phyloP scores from a whole-genome alignment of 2,113 vertebrate species.

The Apteryx owenii region DNA sequence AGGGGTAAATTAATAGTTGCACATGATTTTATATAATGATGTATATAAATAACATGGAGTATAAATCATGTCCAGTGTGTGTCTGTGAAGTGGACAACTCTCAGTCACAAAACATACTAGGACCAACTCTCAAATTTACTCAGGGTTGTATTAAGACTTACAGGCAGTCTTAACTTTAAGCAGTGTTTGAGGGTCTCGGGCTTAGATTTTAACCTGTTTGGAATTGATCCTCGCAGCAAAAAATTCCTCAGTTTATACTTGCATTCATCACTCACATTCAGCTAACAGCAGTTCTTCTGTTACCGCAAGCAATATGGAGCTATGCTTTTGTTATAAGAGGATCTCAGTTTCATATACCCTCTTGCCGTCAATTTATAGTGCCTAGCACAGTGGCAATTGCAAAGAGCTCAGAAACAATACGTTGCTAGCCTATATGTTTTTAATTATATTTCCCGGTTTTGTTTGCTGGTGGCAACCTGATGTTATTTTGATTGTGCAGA shows the following conservation, averaged over 20 bases:
- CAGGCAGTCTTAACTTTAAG: not conserved
- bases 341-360: conserved; percentile 64
- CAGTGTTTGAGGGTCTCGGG: not conserved
- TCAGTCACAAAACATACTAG: not conserved
- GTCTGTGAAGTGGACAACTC: not conserved
- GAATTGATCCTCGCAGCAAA: conserved; percentile 7
- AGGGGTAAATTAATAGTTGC: not conserved
- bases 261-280: conserved; percentile 54
- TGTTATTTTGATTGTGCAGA: conserved; percentile 42
- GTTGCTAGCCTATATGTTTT: conserved; percentile 33
- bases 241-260: not conserved
- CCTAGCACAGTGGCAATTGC: conserved; percentile 52
- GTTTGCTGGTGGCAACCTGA: conserved; percentile 63
- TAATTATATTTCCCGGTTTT: conserved; percentile 62
- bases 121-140: not conserved
- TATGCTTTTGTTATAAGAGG: conserved; percentile 57
- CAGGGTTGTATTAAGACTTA: not conserved
- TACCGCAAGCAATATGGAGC: conserved; percentile 56
- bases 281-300: conserved; percentile 52
- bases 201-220: conserved; percentile 30
- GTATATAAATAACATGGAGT: not conserved
- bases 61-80: not conserved
- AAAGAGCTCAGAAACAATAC: conserved; percentile 45
- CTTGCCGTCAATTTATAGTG: conserved; percentile 63
- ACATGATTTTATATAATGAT: not conserved